Evolutionary conservation across 2,113 vertebrate species (phyloP).

Genomic region (Eupsittula cactorum): DNA sequence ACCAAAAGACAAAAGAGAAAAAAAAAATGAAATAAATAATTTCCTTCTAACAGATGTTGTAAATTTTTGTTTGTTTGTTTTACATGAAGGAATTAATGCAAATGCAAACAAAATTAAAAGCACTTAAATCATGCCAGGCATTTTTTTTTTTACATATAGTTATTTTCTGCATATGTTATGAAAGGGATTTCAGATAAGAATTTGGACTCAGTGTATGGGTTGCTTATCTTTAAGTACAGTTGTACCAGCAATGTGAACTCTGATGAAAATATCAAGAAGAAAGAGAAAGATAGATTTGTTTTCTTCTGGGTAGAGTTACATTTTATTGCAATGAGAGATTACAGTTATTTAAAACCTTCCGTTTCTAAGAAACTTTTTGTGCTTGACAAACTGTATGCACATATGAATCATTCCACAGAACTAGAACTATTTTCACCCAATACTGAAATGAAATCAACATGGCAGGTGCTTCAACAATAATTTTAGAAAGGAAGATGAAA

Average conservation of each 20-base stretch:
- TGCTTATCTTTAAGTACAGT: not conserved
- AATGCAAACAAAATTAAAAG: not conserved
- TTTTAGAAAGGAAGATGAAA: not conserved
- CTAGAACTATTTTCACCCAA: constrained; percentile 22
- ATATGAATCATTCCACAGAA: constrained; percentile 23
- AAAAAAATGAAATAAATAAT: not conserved
- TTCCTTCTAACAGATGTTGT: not conserved
- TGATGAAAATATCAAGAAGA: not conserved
- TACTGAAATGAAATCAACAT: constrained; percentile 20
- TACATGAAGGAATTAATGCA: not conserved
- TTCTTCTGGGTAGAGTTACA: not conserved
- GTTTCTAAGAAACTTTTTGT: not conserved
- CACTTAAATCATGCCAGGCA: not conserved
- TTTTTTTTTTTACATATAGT: not conserved
- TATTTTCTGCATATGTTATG: not conserved
- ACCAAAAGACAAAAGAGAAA: not conserved
- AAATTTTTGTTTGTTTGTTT: not conserved
- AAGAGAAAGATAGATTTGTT: not conserved
- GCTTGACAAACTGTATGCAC: not conserved
- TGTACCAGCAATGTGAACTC: not conserved
- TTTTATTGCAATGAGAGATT: not conserved
- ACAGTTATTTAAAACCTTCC: not conserved
- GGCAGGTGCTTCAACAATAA: constrained; percentile 38
- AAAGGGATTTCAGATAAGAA: not conserved
- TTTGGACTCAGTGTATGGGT: not conserved